Evolutionary conservation across 2,797 vertebrate genomes (phyloP).

Genomic region (Sitta carolinensis): DNA sequence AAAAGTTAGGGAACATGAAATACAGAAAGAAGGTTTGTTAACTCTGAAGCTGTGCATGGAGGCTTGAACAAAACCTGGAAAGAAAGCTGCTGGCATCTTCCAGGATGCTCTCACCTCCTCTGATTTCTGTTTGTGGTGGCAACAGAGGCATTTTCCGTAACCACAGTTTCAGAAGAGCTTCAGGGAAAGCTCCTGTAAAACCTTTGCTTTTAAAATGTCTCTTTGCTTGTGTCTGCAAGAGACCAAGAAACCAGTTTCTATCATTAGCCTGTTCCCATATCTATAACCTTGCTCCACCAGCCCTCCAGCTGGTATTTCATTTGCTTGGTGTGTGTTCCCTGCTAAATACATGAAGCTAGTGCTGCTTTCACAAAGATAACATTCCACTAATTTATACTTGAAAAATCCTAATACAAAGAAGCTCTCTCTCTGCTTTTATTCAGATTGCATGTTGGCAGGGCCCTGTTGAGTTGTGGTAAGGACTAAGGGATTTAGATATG

Average conservation of each 20-base stretch:
- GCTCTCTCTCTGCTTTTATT: not conserved
- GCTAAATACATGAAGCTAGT: not conserved
- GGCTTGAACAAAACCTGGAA: not conserved
- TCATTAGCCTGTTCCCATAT: not conserved
- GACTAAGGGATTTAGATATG: not conserved
- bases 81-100: not conserved
- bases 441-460: not conserved
- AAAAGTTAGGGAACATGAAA: not conserved
- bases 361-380: not conserved
- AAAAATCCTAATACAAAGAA: not conserved
- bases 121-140: not conserved
- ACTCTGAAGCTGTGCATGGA: not conserved
- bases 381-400: not conserved
- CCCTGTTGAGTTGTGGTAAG: not conserved
- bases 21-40: not conserved
- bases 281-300: not conserved
- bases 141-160: not conserved
- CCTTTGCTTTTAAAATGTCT: not conserved
- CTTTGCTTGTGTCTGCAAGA: not conserved
- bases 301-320: not conserved
- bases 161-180: not conserved
- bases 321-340: not conserved
- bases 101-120: not conserved
- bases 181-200: not conserved
- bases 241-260: not conserved